A percentile compares a stretch with the other conserved stretches of the same genome.
Evolutionary conservation across 2,113 vertebrate genomes (phyloP).

Genomic region (Chauna torquata): DNA sequence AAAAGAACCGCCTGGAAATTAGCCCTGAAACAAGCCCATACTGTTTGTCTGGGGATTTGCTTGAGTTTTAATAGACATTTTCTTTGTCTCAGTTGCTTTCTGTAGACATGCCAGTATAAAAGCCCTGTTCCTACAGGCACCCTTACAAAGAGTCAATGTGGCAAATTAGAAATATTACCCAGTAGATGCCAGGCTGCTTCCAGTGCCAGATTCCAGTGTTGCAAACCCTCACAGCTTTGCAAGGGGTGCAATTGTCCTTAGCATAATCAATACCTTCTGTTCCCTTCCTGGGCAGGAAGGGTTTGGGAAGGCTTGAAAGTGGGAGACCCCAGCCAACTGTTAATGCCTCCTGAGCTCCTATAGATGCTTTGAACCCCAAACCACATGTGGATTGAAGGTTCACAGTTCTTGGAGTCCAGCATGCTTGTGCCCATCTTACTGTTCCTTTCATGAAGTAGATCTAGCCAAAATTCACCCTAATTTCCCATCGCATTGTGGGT

Average conservation of each 20-base stretch:
- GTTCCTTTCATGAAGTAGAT: not conserved
- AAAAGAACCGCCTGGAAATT: not conserved
- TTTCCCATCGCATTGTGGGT: not conserved
- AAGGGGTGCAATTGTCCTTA: rapidly evolving
- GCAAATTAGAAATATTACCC: not conserved
- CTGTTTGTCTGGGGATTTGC: not conserved
- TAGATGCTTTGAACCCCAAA: not conserved
- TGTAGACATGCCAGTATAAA: not conserved
- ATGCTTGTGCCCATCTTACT: not conserved
- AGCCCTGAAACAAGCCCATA: not conserved
- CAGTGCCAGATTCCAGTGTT: not conserved
- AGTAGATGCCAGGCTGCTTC: not conserved
- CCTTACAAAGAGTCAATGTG: rapidly evolving
- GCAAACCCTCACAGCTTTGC: not conserved
- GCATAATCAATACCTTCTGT: rapidly evolving
- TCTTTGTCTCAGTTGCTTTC: not conserved
- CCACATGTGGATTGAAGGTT: not conserved
- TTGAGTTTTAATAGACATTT: not conserved
- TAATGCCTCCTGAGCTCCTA: not conserved
- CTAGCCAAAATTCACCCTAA: not conserved
- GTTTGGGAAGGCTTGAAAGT: not conserved
- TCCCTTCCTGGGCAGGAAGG: not conserved
- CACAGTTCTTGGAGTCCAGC: rapidly evolving
- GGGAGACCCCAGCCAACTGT: not conserved
- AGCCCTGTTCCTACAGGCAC: not conserved